phyloP scores from a whole-genome alignment of 2,113 vertebrate genomes.

The Microtus pennsylvanicus region DNA sequence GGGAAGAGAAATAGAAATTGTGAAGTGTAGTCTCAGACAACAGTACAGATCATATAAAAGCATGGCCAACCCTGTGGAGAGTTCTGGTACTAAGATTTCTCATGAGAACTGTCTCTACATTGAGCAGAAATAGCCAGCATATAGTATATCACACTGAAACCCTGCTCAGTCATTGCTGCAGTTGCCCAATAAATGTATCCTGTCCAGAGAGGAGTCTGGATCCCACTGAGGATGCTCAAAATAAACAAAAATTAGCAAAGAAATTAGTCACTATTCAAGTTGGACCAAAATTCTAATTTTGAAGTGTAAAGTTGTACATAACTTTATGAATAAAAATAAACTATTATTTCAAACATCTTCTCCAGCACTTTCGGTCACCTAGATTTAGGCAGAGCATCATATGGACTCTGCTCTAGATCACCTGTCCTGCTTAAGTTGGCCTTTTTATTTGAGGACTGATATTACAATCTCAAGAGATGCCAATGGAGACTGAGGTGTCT shows the following conservation, averaged over 20 bases:
- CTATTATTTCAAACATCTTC: not conserved
- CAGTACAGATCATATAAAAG: not conserved
- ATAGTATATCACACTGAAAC: not conserved
- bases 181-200: not conserved
- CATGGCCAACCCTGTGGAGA: not conserved
- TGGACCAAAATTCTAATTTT: not conserved
- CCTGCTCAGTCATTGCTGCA: not conserved
- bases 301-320: slow-evolving; percentile 15
- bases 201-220: not conserved
- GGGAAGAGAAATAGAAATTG: not conserved
- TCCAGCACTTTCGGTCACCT: not conserved
- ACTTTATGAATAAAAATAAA: slow-evolving; percentile 11
- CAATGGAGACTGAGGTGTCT: slow-evolving; percentile 2
- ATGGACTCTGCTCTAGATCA: not conserved
- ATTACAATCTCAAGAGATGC: not conserved
- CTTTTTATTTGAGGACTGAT: not conserved
- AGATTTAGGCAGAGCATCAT: not conserved
- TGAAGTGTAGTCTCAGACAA: not conserved
- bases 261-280: slow-evolving; percentile 10
- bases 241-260: not conserved
- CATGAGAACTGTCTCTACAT: not conserved
- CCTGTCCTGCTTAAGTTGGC: not conserved
- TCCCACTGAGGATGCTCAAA: not conserved
- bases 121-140: not conserved
- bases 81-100: slow-evolving; percentile 20